A percentile compares a stretch with the other conserved stretches of the same genome.
Evolutionary conservation across 2,797 vertebrate species (phyloP).

Genomic region (Leptoclinus maculatus): DNA sequence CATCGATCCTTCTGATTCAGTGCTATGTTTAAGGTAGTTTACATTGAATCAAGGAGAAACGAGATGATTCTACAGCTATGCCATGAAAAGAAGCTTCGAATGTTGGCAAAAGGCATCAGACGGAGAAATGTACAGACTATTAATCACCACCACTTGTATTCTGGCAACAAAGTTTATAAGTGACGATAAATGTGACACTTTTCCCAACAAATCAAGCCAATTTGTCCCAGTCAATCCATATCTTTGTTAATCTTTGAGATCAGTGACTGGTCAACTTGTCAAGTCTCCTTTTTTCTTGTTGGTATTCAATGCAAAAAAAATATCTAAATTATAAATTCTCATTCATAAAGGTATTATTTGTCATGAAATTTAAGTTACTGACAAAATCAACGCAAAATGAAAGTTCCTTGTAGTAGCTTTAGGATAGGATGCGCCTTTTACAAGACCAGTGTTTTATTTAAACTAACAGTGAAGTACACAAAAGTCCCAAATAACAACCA

Average conservation of each 20-base stretch:
- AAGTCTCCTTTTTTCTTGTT: neutral
- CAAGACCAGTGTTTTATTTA: neutral
- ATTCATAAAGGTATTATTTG: neutral
- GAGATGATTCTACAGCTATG: neutral
- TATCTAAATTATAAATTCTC: neutral
- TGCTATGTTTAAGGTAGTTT: neutral
- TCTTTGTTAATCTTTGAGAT: conserved; percentile 44
- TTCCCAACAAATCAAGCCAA: conserved; percentile 25
- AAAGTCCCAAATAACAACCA: neutral
- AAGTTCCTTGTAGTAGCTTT: neutral
- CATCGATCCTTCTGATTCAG: neutral
- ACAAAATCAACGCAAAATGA: neutral
- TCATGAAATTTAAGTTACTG: neutral
- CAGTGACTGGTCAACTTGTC: conserved; percentile 33
- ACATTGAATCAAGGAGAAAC: neutral
- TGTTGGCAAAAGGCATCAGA: conserved; percentile 18
- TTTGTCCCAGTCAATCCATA: conserved; percentile 47
- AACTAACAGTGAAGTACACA: neutral
- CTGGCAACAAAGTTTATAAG: conserved; percentile 33
- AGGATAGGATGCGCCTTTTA: neutral
- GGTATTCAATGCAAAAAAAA: neutral
- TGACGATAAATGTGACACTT: conserved; percentile 43
- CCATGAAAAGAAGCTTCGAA: neutral
- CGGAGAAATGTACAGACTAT: conserved; percentile 37
- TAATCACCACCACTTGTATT: conserved; percentile 39